These are phyloP conservation scores for Zoroaster sp. DNA, from an alignment of 53 echinoderm and acorn worm species.

Conservation along the genomic window DNA sequence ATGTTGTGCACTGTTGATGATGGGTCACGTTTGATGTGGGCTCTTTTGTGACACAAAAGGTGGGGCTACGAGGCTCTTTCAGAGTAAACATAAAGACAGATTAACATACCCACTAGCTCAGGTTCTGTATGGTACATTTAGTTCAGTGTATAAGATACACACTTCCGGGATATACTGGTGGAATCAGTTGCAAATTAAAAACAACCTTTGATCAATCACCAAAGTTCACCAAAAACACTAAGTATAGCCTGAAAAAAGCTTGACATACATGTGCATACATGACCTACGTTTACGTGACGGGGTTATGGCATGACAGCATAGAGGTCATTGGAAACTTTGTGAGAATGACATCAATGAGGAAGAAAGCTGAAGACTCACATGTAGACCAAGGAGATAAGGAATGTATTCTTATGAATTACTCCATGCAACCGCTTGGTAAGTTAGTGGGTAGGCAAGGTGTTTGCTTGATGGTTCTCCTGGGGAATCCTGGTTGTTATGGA, in stretches of 20 bases:
- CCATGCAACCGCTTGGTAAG: slow-evolving; percentile 37
- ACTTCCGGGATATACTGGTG: not conserved
- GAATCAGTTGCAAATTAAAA: not conserved
- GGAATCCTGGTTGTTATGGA: not conserved
- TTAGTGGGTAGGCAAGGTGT: not conserved
- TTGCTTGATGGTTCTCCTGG: too few species aligned
- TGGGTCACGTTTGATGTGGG: not conserved
- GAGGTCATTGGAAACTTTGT: slow-evolving; percentile 33
- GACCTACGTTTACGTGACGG: slow-evolving; percentile 46
- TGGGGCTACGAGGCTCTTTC: not conserved
- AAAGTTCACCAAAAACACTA: not conserved
- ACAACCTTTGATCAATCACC: not conserved
- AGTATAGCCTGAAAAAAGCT: not conserved
- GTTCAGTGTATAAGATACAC: not conserved
- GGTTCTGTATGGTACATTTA: not conserved
- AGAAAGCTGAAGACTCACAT: not conserved
- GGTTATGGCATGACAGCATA: slow-evolving; percentile 10
- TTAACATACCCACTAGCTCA: not conserved
- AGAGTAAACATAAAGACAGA: not conserved
- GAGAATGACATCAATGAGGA: slow-evolving; percentile 32
- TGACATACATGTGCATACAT: not conserved
- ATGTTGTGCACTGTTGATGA: not conserved
- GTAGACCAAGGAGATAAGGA: not conserved
- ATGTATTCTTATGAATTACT: slow-evolving; percentile 46
- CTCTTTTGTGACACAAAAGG: not conserved